Base-by-base conservation (phyloP, 2,113 vertebrate genomes). In the Colinus virginianus region DNA sequence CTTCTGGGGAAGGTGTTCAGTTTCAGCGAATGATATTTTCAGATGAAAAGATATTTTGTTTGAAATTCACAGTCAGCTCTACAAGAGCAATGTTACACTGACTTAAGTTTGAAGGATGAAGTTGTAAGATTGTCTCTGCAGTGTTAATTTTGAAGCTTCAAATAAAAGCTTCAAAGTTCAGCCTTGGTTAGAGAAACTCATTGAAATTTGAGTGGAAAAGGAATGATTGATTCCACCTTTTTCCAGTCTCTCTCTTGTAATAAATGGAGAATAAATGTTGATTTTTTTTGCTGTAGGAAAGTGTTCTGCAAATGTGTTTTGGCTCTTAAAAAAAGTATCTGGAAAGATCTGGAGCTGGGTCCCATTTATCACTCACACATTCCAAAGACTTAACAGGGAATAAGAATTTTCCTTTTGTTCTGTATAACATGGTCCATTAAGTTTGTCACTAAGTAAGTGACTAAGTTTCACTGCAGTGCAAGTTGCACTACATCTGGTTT, bases 401-500 rank as follows among this genome's bases (percentile, higher is more conserved):
- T 14, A 87, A 80, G 38, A 22, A 0, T 53, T 23, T 92, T 26
- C 36, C 62, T 20, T 36, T 87, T 68, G 46, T 10, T 42, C 0
- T 30, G n/a, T 26, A 2, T 21, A 32, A 68, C 40, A 13, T 14
- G 72, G 76, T 42, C 34, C 10, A 36, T 53, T 15, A 17, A 34
- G 51, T 28, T 53, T 53, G 26, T 53, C 51, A 53, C 51, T 53
- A 53, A 53, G 42, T 43, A 43, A 43, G 48, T 18, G 68, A 30
- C 30, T 6, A 55, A 68, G 43, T 90, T 90, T 72, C 36, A 6
- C 49, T 78, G 71, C 58, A 77, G 48, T 3, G 1, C 53, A 13
- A 46, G 53, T 83, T 69, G 75, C 77, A 38, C 45, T 82, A 81
- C 87, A 94, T 91, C 95, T 96, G 89, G 38, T 38, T 90, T 53